Conservation (phyloP, 1,140 invertebrate genomes). For the Lerema accius region DNA sequence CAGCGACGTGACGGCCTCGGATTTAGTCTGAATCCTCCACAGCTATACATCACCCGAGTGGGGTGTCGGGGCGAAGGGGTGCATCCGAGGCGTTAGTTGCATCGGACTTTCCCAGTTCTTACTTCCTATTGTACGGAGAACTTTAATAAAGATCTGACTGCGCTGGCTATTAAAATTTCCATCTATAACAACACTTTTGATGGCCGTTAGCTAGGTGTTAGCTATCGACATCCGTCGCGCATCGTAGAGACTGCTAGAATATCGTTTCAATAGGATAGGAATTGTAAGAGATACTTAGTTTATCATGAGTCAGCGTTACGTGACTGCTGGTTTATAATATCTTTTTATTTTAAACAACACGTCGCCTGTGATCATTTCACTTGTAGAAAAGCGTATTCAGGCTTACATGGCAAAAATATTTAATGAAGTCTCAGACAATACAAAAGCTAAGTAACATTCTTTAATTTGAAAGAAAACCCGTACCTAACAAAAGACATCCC, state of each 20-base stretch:
- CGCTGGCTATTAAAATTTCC: slow-evolving; percentile 65
- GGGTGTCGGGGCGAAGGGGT: slow-evolving; percentile 10
- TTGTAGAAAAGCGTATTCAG: too few species aligned
- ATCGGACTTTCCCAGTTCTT: slow-evolving; percentile 53
- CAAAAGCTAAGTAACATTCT: too few species aligned
- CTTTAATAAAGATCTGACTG: slow-evolving; percentile 58
- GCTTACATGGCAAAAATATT: too few species aligned
- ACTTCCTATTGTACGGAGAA: slow-evolving; percentile 44
- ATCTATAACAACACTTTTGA: slow-evolving; percentile 38
- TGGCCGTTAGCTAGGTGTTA: slow-evolving; percentile 24
- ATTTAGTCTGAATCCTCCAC: slow-evolving; percentile 37
- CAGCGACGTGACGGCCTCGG: slow-evolving; percentile 57
- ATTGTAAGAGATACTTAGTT: too few species aligned
- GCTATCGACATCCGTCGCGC: neutral
- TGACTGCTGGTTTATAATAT: too few species aligned
- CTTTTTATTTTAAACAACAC: too few species aligned
- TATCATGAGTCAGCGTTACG: too few species aligned
- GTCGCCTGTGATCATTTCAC: too few species aligned
- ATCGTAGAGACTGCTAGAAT: neutral
- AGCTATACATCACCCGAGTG: slow-evolving; percentile 36
- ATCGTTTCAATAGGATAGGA: too few species aligned
- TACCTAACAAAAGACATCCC: neutral
- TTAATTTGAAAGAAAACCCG: too few species aligned
- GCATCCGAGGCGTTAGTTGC: slow-evolving; percentile 50
- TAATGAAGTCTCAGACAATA: too few species aligned